A percentile compares a stretch with the other conserved stretches of the same genome.
Evolutionary conservation across 2,888 invertebrate species (phyloP).

Genomic region (Creontiades dilutus): DNA sequence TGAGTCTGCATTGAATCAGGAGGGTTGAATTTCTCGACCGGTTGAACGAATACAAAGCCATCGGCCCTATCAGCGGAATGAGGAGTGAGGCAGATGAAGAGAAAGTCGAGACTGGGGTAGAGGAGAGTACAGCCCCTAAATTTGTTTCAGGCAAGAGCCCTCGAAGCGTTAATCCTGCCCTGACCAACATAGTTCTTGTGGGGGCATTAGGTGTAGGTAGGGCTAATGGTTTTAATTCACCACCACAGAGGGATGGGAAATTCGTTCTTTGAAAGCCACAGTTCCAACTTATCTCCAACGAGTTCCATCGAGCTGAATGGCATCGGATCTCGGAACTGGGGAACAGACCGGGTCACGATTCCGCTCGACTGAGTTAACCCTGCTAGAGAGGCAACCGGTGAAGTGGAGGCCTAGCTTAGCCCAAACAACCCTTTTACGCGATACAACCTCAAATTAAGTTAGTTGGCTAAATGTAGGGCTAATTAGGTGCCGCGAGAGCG

Average conservation of each 20-base stretch:
- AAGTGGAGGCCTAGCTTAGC: conserved; percentile 18
- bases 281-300: background rate
- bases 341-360: conserved; percentile 32
- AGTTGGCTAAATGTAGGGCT: conserved; percentile 42
- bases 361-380: background rate
- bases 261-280: background rate
- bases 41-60: too few species aligned
- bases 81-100: too few species aligned
- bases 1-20: too few species aligned
- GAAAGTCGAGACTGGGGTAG: too few species aligned
- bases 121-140: too few species aligned
- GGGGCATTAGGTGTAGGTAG: background rate
- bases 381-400: conserved; percentile 17
- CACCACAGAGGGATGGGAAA: conserved; percentile 6
- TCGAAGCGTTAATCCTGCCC: too few species aligned
- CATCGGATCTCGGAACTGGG: conserved; percentile 21
- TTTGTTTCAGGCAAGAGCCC: too few species aligned
- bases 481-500: conserved; percentile 27
- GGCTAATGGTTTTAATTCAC: conserved; percentile 1
- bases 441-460: conserved; percentile 32
- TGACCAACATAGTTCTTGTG: background rate
- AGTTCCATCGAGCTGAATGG: conserved; percentile 29
- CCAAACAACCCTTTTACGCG: conserved; percentile 39
- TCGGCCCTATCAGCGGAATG: too few species aligned
- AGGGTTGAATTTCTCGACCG: too few species aligned